Conservation (phyloP, 2,797 vertebrate species). For the Uromys caudimaculatus region DNA sequence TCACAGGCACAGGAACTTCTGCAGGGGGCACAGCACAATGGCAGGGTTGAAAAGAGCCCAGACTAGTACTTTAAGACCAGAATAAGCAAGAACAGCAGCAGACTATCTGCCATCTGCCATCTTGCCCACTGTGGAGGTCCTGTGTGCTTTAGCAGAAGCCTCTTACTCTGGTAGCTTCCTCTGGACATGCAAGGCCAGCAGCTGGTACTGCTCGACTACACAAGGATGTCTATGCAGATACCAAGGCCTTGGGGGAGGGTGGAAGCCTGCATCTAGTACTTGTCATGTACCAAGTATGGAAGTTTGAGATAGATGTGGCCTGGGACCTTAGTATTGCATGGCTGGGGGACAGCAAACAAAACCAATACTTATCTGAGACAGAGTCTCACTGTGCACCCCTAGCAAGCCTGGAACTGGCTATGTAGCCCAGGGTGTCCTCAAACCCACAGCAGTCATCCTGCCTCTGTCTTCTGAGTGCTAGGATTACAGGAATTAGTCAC, state of each 20-base stretch:
- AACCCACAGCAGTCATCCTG: neutral
- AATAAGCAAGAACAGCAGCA: neutral
- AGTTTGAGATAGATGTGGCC: neutral
- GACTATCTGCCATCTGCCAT: neutral
- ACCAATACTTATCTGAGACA: neutral
- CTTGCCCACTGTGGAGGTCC: slow-evolving; percentile 12
- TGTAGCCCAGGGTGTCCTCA: neutral
- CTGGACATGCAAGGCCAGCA: neutral
- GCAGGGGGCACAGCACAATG: neutral
- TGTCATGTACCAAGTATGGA: neutral
- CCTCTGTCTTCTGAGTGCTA: neutral
- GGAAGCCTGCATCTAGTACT: neutral
- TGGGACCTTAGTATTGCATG: neutral
- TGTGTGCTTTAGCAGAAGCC: neutral
- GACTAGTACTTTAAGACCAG: neutral
- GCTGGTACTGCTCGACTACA: neutral
- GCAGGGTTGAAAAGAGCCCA: neutral
- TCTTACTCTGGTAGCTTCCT: neutral
- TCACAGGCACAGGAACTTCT: neutral
- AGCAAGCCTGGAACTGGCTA: neutral
- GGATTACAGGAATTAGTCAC: neutral
- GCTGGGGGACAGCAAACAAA: neutral
- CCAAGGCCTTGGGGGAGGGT: neutral
- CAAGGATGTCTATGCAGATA: neutral
- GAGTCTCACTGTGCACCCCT: neutral